These are phyloP conservation scores for Lethenteron reissneri DNA, from an alignment of 2,113 vertebrate species.

Conservation along the genomic window DNA sequence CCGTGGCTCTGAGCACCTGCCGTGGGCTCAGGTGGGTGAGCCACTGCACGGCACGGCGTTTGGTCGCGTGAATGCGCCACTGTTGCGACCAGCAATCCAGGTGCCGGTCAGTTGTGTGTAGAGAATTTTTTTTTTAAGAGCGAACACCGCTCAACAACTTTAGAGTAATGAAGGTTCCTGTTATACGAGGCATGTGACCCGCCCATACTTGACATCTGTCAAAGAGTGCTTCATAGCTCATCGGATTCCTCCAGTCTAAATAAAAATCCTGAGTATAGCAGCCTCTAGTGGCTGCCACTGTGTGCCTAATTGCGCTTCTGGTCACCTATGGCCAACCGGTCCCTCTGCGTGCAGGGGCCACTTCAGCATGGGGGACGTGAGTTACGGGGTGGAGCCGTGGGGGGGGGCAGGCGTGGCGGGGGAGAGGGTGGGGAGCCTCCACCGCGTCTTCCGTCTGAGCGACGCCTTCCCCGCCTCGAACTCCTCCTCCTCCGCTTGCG, in stretches of 20 bases:
- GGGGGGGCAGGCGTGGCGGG: not conserved
- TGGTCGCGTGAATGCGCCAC: not conserved
- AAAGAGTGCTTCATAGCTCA: too few relatives aligned
- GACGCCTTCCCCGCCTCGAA: not conserved
- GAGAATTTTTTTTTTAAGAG: too few relatives aligned
- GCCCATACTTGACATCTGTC: not conserved
- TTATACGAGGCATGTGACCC: not conserved
- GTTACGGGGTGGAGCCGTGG: not conserved
- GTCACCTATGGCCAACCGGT: not conserved
- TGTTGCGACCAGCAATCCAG: too few relatives aligned
- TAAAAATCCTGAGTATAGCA: too few relatives aligned
- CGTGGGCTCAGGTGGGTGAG: not conserved
- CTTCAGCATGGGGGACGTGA: not conserved
- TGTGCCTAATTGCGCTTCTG: too few relatives aligned
- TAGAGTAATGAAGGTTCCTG: not conserved
- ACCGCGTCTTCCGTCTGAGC: not conserved
- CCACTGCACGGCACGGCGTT: not conserved
- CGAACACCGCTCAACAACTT: not conserved
- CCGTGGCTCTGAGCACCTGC: constrained; percentile 2
- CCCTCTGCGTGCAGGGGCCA: not conserved
- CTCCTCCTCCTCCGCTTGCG: not conserved
- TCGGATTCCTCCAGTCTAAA: too few relatives aligned
- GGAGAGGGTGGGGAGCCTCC: not conserved
- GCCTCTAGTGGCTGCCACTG: too few relatives aligned
- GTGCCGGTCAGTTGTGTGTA: too few relatives aligned